Evolutionary conservation across 2,113 vertebrate genomes (phyloP), one percentile per base, ranked within the genome.

Genomic region (Microcebus lehilahytsara): DNA sequence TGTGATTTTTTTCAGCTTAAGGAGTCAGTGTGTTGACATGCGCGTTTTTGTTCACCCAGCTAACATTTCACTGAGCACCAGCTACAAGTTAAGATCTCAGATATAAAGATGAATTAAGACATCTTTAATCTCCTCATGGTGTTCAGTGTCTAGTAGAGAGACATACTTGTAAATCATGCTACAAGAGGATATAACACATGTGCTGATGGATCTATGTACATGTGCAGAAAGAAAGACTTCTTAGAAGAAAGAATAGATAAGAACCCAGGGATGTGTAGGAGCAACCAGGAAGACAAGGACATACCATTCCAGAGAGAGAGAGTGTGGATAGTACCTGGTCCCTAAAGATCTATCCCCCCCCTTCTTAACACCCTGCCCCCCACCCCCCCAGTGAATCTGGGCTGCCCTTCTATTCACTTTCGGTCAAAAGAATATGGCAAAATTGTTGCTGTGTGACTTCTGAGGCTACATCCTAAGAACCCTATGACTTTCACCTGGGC

Each of bases 71-170:
- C 74, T 78, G 67, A 93, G 42, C 53, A 86, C 91, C 67, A 79
- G 19, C 1, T 19, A 40, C 67, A 42, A 96, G 86, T 67, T 85
- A 85, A 75, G 27, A 42, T 66, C 77, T 93, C 58, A 58, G 56
- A 75, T 79, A 84, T 25, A 89, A 86, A 89, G 67, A 96, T 86
- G 72, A 95, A 95, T 89, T 85, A 93, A 86, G 86, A 93, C 92
- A 97, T 72, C 69, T 83, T 81, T 79, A 79, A 84, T 66, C 30
- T 83, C 92, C 91, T 79, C 37, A 80, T 85, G 77, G 86, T 79
- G 78, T 66, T 86, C 67, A 30, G 32, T 72, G 88, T 92, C 94
- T 85, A 77, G 25, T 34, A 42, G 0, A 37, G 34, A 94, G 67
- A 40, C 23, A 92, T 37, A 40, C 37, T 66, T 69, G 22, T 84